These are phyloP conservation scores for Hofmannophila pseudospretella DNA, from an alignment of 2,888 invertebrate genomes.

Conservation along the genomic window DNA sequence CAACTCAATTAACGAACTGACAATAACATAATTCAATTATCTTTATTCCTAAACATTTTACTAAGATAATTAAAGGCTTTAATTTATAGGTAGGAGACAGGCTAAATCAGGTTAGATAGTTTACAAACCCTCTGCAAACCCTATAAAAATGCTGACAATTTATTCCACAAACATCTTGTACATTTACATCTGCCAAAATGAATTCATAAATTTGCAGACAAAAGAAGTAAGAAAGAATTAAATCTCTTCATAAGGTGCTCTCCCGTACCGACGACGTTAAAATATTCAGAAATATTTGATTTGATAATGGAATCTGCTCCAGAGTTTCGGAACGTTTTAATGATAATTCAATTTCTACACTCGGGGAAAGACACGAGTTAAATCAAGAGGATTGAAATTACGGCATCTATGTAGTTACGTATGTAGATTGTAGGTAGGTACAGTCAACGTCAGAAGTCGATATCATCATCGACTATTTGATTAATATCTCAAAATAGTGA, in stretches of 20 bases:
- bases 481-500: no score
- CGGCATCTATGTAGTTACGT: neutral
- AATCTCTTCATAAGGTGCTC: conserved; percentile 5
- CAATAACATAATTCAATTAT: no score
- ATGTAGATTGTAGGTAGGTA: no score
- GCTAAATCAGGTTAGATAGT: no score
- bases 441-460: no score
- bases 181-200: conserved; percentile 7
- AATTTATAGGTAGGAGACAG: no score
- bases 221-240: conserved; percentile 5
- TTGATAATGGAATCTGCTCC: conserved; percentile 22
- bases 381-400: conserved; percentile 7
- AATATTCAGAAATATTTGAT: conserved; percentile 24
- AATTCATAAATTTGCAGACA: conserved; percentile 2
- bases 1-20: no score
- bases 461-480: no score
- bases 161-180: conserved; percentile 1
- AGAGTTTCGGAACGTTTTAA: conserved; percentile 24
- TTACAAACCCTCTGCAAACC: no score
- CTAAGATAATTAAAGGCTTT: no score
- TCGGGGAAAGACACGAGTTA: conserved; percentile 6
- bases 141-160: no score
- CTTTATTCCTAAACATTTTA: no score
- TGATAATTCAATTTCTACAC: conserved; percentile 26
- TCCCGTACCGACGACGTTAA: conserved; percentile 7